phyloP scores from a whole-genome alignment of 2,888 invertebrate genomes.

The Monoplex corrugatus region DNA sequence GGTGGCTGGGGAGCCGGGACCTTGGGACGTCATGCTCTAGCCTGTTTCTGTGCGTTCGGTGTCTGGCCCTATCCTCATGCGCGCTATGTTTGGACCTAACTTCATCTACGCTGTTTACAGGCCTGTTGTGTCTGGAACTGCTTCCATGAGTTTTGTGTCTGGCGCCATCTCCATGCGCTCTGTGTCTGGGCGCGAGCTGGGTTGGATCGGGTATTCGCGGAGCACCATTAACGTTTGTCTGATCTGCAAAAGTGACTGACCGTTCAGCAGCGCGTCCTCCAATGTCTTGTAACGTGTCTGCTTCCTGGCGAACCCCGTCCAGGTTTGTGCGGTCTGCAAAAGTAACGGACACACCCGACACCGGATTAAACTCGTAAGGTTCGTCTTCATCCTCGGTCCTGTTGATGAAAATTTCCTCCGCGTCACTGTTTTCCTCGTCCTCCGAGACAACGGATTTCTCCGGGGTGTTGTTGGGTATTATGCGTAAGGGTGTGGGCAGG shows the following conservation, averaged over 20 bases:
- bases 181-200: background rate
- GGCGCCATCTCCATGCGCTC: background rate
- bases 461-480: conserved; percentile 31
- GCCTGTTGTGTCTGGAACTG: too few species aligned
- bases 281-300: background rate
- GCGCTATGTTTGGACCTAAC: background rate
- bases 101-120: too few species aligned
- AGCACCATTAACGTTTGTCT: background rate
- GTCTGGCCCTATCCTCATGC: background rate
- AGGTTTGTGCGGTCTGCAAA: conserved; percentile 17
- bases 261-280: background rate
- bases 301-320: background rate
- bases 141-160: background rate
- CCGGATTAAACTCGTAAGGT: background rate
- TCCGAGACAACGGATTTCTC: background rate
- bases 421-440: conserved; percentile 7
- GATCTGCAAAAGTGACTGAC: conserved; percentile 23
- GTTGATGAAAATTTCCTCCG: conserved; percentile 32
- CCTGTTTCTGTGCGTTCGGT: background rate
- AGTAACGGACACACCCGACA: background rate
- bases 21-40: background rate
- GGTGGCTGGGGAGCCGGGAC: background rate
- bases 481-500: background rate
- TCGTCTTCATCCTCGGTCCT: background rate
- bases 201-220: background rate